Conservation (phyloP, 2,888 invertebrate species). For the Sipunculus nudus region DNA sequence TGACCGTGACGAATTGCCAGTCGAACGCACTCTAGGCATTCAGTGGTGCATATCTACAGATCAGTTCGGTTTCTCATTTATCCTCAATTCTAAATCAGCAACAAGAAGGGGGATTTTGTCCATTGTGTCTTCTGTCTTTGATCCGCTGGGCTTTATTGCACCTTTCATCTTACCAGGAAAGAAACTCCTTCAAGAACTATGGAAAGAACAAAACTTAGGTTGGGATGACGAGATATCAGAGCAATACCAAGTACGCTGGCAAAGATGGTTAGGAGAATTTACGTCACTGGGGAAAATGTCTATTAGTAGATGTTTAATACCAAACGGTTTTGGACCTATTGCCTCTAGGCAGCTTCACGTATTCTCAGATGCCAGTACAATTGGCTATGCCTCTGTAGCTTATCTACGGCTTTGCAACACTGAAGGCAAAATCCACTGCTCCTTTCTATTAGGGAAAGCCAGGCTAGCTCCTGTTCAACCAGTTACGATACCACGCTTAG, state of each 20-base stretch:
- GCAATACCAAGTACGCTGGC: too few species aligned
- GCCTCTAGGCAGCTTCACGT: not conserved
- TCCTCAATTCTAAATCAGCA: slow-evolving; percentile 12
- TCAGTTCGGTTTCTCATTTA: slow-evolving; percentile 22
- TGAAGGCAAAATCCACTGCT: slow-evolving; percentile 17
- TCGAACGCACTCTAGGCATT: slow-evolving; percentile 37
- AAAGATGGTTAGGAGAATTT: too few species aligned
- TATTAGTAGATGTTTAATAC: too few species aligned
- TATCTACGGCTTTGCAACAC: not conserved
- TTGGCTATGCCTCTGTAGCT: not conserved
- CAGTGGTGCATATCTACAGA: slow-evolving; percentile 38
- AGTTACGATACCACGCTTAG: slow-evolving; percentile 15
- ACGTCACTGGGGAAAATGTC: too few species aligned
- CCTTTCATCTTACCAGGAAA: slow-evolving; percentile 31
- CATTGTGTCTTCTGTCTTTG: slow-evolving; percentile 30
- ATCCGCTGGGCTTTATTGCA: slow-evolving; percentile 38
- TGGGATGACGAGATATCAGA: slow-evolving; percentile 10
- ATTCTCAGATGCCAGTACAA: slow-evolving; percentile 1
- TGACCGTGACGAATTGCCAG: too few species aligned
- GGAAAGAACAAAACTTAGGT: slow-evolving; percentile 15
- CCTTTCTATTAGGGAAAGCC: slow-evolving; percentile 24
- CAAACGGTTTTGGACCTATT: not conserved
- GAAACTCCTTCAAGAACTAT: slow-evolving; percentile 5
- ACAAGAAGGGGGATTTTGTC: slow-evolving; percentile 39
- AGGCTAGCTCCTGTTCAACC: slow-evolving; percentile 27